A percentile compares a stretch with the other conserved stretches of the same genome.
phyloP scores from a whole-genome alignment of 2,888 invertebrate genomes.

The Dimorphilus gyrociliatus region DNA sequence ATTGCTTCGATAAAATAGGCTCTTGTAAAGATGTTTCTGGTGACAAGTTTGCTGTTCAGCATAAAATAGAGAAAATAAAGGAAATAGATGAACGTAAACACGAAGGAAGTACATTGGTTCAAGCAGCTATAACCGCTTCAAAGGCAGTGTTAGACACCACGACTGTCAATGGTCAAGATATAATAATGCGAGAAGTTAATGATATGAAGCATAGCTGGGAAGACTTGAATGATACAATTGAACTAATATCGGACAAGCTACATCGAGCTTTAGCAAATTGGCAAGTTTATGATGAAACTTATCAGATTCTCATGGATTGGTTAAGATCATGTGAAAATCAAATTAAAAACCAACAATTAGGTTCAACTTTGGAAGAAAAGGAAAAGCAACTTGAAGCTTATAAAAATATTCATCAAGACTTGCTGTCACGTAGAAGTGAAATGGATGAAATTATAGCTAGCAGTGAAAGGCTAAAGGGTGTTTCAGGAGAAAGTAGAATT shows the following conservation, averaged over 20 bases:
- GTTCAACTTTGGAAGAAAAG: slow-evolving; percentile 64
- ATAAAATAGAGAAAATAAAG: slow-evolving; percentile 36
- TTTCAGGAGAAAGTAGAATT: slow-evolving; percentile 60
- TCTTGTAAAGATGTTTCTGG: slow-evolving; percentile 68
- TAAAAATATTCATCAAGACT: slow-evolving; percentile 44
- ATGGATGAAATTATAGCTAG: too few species aligned
- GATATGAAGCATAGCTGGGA: too few species aligned
- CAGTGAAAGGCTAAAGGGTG: too few species aligned
- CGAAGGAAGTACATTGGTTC: too few species aligned
- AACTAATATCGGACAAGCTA: too few species aligned
- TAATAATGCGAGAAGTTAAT: too few species aligned
- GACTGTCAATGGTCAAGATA: too few species aligned
- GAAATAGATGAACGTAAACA: too few species aligned
- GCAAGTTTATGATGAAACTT: slow-evolving; percentile 65
- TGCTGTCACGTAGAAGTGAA: too few species aligned
- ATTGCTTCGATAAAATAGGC: slow-evolving; percentile 59
- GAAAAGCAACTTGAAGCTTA: slow-evolving; percentile 54
- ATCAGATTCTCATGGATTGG: slow-evolving; percentile 69
- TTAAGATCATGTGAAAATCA: slow-evolving; percentile 64
- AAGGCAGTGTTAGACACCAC: too few species aligned
- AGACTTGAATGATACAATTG: too few species aligned
- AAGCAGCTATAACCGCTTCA: too few species aligned
- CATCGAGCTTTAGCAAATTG: slow-evolving; percentile 60
- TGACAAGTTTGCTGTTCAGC: slow-evolving; percentile 46
- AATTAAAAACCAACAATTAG: slow-evolving; percentile 67